Conservation (phyloP, 2,113 vertebrate genomes). For the Montifringilla adamsi region DNA sequence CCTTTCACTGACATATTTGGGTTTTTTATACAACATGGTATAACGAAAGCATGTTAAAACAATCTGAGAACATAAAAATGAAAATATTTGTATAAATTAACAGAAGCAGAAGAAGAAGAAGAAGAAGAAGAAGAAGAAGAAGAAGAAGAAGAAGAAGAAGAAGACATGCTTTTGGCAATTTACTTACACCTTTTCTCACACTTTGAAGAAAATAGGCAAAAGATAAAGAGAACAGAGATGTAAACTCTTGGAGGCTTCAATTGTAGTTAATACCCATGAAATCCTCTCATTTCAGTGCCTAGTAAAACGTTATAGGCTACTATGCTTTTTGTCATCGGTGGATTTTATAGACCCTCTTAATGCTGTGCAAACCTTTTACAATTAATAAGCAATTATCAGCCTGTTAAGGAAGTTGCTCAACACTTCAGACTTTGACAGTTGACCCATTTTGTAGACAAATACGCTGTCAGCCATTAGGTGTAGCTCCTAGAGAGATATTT, state of each 20-base stretch:
- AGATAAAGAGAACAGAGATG: not conserved
- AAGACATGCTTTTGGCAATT: not conserved
- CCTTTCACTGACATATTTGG: not conserved
- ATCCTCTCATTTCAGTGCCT: not conserved
- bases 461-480: not conserved
- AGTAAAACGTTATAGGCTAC: not conserved
- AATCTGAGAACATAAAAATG: not conserved
- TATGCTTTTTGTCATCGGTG: not conserved
- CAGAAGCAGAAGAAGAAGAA: not conserved
- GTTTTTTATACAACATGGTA: not conserved
- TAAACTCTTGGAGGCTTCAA: not conserved
- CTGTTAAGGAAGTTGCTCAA: not conserved
- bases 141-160: not conserved
- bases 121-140: not conserved
- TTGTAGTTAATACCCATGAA: not conserved
- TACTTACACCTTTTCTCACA: not conserved
- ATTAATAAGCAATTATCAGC: not conserved
- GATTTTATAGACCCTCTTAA: not conserved
- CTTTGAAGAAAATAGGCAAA: not conserved
- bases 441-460: not conserved
- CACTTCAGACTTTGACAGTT: not conserved
- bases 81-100: not conserved
- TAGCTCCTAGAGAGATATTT: not conserved
- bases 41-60: not conserved
- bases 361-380: not conserved